Evolutionary conservation across 2,113 vertebrate genomes (phyloP).

Genomic region (Scolopax mira): DNA sequence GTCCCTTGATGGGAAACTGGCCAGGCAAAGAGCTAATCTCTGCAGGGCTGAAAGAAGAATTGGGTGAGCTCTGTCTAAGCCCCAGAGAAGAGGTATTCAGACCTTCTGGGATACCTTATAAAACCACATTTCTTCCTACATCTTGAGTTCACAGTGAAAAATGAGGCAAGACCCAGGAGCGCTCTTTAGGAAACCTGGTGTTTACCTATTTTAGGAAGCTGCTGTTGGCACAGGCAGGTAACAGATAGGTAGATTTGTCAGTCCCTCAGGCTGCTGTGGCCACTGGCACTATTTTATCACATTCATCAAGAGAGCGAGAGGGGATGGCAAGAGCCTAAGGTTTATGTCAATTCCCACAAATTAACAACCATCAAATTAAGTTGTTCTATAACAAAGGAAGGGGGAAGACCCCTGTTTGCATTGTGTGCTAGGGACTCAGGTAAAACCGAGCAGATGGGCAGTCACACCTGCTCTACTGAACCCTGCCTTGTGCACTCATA

Average conservation of each 20-base stretch:
- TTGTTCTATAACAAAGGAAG: background rate
- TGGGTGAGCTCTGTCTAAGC: background rate
- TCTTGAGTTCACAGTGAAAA: background rate
- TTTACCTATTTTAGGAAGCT: background rate
- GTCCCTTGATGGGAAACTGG: background rate
- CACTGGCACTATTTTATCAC: background rate
- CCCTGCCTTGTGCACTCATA: accelerated
- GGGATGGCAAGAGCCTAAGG: background rate
- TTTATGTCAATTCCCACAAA: background rate
- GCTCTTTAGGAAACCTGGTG: background rate
- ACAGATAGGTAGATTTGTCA: background rate
- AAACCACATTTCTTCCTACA: background rate
- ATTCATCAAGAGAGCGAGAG: background rate
- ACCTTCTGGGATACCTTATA: background rate
- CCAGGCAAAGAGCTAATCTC: background rate
- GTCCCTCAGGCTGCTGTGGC: background rate
- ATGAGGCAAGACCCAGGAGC: background rate
- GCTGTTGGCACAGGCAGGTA: background rate
- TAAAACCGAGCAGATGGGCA: background rate
- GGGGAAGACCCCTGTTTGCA: background rate
- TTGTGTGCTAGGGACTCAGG: background rate
- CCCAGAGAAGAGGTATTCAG: background rate
- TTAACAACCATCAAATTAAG: background rate
- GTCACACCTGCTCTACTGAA: accelerated
- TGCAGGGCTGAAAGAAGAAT: background rate